Evolutionary conservation across 2,113 vertebrate genomes (phyloP), one percentile per base, ranked within the genome.

Genomic region (Anoplopoma fimbria): DNA sequence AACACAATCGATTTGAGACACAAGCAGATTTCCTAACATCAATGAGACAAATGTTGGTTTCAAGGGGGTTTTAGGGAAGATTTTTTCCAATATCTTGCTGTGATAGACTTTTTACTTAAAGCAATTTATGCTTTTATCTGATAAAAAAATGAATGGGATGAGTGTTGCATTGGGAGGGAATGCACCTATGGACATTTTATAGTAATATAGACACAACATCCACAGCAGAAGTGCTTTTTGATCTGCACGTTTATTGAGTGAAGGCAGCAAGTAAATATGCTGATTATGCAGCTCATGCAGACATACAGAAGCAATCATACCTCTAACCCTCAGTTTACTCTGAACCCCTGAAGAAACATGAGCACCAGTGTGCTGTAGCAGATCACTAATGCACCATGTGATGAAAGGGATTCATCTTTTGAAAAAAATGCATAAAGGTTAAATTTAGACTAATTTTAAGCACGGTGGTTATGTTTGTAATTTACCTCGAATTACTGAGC

Each of bases 301-400:
- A 87, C 79, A 81, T 36, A 73, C 76, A 6, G 62, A 87, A 27
- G 53, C 55, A 72, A 84, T 86, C 36, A 71, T 69, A 81, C 17
- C 53, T 81, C 71, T 79, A 89, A 82, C 69, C 40, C 60, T 68
- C 65, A 47, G 36, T 89, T 93, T 89, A 91, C 80, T 69, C 76
- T 31, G 73, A 81, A 57, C 33, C 64, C 21, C 76, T 21, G 61
- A 84, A 57, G 82, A 85, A 69, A 61, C 77, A 68, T 34, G 75
- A 73, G 63, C 82, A 34, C 19, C 51, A 49, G 31, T 1, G 60
- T n/a, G 69, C 80, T 55, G 68, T 6, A 74, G 77, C 76, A 49
- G 73, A 75, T 81, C 61, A 58, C 69, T 69, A 82, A 68, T 53
- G 42, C 77, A 75, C 63, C 76, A 53, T 73, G 69, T 38, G 51